Conservation (phyloP, 2,113 vertebrate species). For the Cebus imitator region DNA sequence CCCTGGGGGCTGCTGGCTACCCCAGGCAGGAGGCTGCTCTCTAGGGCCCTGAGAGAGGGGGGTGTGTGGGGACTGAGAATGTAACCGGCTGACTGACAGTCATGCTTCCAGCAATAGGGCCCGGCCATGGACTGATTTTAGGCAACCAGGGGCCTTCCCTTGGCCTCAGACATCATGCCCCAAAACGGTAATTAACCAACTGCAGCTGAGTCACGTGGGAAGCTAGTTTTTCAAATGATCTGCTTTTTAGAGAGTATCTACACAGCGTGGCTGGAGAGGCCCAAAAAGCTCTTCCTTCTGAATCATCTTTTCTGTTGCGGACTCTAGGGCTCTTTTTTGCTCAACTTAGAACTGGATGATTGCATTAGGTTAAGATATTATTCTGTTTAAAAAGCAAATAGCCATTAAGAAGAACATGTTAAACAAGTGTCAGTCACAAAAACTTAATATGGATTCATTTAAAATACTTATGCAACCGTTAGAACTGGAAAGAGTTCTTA, state of each 20-base stretch:
- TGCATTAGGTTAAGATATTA: neutral
- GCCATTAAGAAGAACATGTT: neutral
- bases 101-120: conserved; percentile 27
- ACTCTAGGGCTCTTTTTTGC: neutral
- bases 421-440: neutral
- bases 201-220: conserved; percentile 15
- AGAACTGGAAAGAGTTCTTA: neutral
- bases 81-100: conserved; percentile 57
- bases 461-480: neutral
- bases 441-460: neutral
- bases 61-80: neutral
- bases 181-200: conserved; percentile 52
- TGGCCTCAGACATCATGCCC: neutral
- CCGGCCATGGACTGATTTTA: conserved; percentile 70
- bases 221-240: neutral
- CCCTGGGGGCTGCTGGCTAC: neutral
- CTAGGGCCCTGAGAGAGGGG: neutral
- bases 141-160: conserved; percentile 8
- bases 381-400: conserved; percentile 45
- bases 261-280: neutral
- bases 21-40: neutral
- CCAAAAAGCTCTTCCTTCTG: neutral
- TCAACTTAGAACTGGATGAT: neutral
- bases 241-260: neutral
- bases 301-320: neutral